Conservation (phyloP, 2,113 vertebrate genomes). For the Tricholaema leucomelas region DNA sequence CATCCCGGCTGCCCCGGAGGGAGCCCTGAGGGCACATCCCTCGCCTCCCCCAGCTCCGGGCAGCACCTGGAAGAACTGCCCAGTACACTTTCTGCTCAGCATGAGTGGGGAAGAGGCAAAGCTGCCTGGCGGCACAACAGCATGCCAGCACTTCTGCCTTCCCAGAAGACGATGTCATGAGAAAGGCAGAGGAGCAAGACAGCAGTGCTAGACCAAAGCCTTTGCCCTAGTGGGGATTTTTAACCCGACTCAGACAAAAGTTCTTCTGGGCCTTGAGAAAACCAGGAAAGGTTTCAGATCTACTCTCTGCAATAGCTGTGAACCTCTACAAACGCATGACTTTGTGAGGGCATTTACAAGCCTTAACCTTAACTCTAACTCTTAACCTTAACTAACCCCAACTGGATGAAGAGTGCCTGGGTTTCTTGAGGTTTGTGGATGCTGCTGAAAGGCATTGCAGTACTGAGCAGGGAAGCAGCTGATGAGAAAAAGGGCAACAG, state of each 20-base stretch:
- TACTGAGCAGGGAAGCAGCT: not conserved
- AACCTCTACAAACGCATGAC: not conserved
- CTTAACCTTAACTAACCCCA: not conserved
- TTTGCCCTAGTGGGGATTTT: not conserved
- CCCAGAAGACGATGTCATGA: not conserved
- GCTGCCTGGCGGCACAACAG: not conserved
- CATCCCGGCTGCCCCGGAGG: not conserved
- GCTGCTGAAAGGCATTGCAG: not conserved
- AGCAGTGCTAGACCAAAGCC: not conserved
- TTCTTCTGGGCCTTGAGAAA: not conserved
- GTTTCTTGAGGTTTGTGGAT: not conserved
- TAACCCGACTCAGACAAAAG: not conserved
- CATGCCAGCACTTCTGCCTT: not conserved
- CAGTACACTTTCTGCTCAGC: slow-evolving; percentile 34
- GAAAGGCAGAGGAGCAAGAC: not conserved
- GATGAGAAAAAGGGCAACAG: not conserved
- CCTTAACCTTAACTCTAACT: not conserved
- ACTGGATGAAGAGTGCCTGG: not conserved
- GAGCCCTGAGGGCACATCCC: not conserved
- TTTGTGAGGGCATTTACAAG: not conserved
- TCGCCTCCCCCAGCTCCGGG: not conserved
- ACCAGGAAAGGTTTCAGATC: not conserved
- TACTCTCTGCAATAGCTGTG: not conserved
- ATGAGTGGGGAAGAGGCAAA: not conserved
- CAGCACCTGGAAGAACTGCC: slow-evolving; percentile 54